phyloP scores from a whole-genome alignment of 2,113 vertebrate species.

The Pelobates fuscus region DNA sequence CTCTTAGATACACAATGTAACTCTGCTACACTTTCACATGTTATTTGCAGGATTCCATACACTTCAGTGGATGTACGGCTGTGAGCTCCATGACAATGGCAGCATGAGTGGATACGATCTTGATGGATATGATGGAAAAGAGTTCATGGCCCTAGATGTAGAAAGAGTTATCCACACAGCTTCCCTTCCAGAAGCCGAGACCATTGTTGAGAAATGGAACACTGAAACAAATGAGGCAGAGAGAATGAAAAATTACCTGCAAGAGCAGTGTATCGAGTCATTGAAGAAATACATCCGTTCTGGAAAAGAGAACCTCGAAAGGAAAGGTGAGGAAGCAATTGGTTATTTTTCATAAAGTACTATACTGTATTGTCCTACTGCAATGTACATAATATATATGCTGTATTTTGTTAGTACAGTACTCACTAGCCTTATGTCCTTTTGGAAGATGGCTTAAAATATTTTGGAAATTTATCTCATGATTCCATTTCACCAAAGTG shows the following conservation, averaged over 20 bases:
- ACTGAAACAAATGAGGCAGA: fast-evolving
- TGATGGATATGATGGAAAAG: conserved; percentile 22
- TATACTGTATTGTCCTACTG: too few relatives aligned
- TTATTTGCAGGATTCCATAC: conserved; percentile 27
- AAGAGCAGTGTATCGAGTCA: conserved; percentile 17
- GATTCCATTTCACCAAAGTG: too few relatives aligned
- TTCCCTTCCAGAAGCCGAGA: not conserved
- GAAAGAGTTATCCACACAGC: not conserved
- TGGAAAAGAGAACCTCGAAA: conserved; percentile 2
- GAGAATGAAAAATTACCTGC: conserved; percentile 7
- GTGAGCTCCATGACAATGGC: conserved; percentile 30
- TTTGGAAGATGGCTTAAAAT: too few relatives aligned
- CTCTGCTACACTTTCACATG: too few relatives aligned
- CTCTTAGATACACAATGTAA: too few relatives aligned
- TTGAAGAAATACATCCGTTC: conserved; percentile 29
- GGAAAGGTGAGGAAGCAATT: conserved; percentile 22
- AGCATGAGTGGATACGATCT: not conserved
- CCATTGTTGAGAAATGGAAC: conserved; percentile 15
- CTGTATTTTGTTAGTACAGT: too few relatives aligned
- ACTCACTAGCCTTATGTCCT: too few relatives aligned
- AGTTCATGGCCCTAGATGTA: conserved; percentile 11
- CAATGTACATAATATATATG: too few relatives aligned
- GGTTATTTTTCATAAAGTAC: too few relatives aligned
- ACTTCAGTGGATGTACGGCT: conserved; percentile 30
- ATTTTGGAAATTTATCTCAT: too few relatives aligned